Evolutionary conservation across 2,888 invertebrate genomes (phyloP).

Genomic region (Scaptomyza reducta): DNA sequence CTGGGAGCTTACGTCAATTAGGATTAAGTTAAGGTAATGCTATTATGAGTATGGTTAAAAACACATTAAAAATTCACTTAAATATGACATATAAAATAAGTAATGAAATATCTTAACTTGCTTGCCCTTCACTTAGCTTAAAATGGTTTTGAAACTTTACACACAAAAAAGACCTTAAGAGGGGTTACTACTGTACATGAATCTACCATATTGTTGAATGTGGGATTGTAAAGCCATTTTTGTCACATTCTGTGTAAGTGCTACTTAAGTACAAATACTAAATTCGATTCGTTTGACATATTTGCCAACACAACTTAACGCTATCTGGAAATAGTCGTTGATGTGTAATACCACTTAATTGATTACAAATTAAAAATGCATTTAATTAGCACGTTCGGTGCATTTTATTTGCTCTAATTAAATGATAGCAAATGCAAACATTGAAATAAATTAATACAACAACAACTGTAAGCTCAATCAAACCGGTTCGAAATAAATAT

Average conservation of each 20-base stretch:
- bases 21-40: no score
- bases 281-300: slow-evolving; percentile 11
- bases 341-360: slow-evolving; percentile 63
- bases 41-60: no score
- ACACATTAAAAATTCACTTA: no score
- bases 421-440: slow-evolving; percentile 61
- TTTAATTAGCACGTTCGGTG: slow-evolving; percentile 60
- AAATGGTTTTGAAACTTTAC: no score
- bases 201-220: not conserved
- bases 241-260: not conserved
- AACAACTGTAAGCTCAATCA: no score
- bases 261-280: slow-evolving; percentile 4
- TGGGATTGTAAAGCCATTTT: not conserved
- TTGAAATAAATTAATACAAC: slow-evolving; percentile 48
- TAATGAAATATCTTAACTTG: no score
- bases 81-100: no score
- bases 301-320: slow-evolving; percentile 27
- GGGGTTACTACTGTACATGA: no score
- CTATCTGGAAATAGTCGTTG: slow-evolving; percentile 23
- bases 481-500: slow-evolving; percentile 13
- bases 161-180: no score
- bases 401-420: slow-evolving; percentile 69
- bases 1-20: no score
- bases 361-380: slow-evolving; percentile 74
- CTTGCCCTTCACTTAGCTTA: no score